Conservation (phyloP, 2,888 invertebrate species). For the Epirrhoe tristata region DNA sequence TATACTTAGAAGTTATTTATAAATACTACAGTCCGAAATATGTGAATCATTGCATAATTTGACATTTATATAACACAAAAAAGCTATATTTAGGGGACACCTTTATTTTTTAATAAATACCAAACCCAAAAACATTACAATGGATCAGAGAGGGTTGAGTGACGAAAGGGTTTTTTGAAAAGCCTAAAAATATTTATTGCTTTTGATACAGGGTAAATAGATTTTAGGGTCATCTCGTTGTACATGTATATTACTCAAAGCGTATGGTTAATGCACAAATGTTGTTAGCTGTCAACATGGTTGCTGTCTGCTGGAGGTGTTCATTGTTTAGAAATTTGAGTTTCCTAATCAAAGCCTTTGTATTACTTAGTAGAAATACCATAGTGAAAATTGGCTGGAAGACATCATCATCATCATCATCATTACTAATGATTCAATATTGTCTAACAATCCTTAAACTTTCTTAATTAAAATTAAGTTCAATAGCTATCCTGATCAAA, state of each 20-base stretch:
- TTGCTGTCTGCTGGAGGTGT: background rate
- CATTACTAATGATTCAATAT: background rate
- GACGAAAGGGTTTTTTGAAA: constrained; percentile 49
- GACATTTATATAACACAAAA: no score
- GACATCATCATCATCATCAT: no score
- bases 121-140: constrained; percentile 25
- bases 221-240: constrained; percentile 62
- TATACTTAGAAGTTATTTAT: no score
- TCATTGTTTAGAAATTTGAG: background rate
- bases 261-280: constrained; percentile 68
- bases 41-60: no score
- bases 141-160: constrained; percentile 45
- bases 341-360: background rate
- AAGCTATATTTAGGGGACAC: no score
- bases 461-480: background rate
- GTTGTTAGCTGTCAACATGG: constrained; percentile 65
- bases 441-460: background rate
- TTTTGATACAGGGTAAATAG: constrained; percentile 68
- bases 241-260: constrained; percentile 48
- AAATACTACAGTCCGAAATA: no score
- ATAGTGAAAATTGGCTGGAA: no score
- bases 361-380: no score
- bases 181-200: constrained; percentile 44
- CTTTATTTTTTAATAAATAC: constrained; percentile 19
- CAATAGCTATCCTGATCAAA: background rate